phyloP scores from a whole-genome alignment of 2,113 vertebrate genomes.

The Stegastes partitus region DNA sequence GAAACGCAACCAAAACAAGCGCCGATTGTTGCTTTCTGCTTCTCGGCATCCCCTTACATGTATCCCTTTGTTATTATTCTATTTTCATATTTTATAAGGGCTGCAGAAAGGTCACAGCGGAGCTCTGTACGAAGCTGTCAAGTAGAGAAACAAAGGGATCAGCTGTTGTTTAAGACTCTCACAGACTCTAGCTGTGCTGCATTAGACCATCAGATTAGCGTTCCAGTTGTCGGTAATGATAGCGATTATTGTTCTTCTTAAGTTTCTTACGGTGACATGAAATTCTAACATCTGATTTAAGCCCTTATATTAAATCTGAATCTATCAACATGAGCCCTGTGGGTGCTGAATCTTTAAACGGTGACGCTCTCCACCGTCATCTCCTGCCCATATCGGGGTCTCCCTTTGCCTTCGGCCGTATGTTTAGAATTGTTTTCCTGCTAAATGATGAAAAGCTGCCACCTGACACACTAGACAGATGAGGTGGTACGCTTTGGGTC shows the following conservation, averaged over 20 bases:
- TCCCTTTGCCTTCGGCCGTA: too few relatives aligned
- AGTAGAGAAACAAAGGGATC: conserved; percentile 32
- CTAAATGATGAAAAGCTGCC: too few relatives aligned
- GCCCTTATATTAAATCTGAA: background rate
- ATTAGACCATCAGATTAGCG: conserved; percentile 9
- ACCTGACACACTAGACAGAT: too few relatives aligned
- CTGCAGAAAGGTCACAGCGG: background rate
- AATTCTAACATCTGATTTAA: background rate
- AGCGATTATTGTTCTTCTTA: conserved; percentile 15
- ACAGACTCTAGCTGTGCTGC: conserved; percentile 2
- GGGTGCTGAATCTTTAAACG: too few relatives aligned
- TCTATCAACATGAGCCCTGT: background rate
- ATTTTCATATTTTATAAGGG: too few relatives aligned
- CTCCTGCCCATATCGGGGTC: too few relatives aligned
- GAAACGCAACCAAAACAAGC: background rate
- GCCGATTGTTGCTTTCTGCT: background rate
- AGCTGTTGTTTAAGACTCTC: conserved; percentile 26
- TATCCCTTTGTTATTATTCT: too few relatives aligned
- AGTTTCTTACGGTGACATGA: background rate
- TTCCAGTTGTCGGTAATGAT: conserved; percentile 9
- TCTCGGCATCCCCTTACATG: background rate
- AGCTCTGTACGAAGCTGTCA: too few relatives aligned
- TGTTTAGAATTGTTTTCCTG: too few relatives aligned
- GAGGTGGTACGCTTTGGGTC: too few relatives aligned
- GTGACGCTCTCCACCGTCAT: too few relatives aligned